A percentile compares a stretch with the other conserved stretches of the same genome.
Conservation (phyloP, 30 jellyfish, hydroid and myxozoan species). For the Pseudorhiza aurosa region DNA sequence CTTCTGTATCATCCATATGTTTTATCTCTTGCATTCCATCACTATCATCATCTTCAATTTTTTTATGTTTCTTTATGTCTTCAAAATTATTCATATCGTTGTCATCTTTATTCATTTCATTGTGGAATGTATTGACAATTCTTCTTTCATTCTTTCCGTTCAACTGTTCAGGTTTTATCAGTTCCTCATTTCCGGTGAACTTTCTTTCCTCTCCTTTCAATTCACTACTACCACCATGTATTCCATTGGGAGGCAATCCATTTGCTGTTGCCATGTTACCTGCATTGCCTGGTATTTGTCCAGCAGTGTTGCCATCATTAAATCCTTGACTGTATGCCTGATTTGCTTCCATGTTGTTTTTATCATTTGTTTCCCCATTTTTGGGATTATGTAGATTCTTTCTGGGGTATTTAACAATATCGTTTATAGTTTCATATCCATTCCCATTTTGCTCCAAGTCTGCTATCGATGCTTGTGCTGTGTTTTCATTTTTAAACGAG, state of each 20-base stretch:
- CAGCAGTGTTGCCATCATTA: conserved; percentile 29
- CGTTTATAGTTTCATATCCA: conserved; percentile 64
- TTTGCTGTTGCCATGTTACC: conserved; percentile 1
- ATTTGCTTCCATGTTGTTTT: conserved; percentile 15
- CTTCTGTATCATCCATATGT: neutral
- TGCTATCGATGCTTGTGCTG: conserved; percentile 54
- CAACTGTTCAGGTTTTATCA: neutral
- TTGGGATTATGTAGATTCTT: conserved; percentile 25
- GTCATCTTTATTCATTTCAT: neutral
- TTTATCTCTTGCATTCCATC: neutral
- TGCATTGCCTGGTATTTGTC: neutral
- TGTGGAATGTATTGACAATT: conserved; percentile 21
- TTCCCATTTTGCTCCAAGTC: conserved; percentile 41
- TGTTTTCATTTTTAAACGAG: conserved; percentile 16
- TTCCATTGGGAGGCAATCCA: neutral
- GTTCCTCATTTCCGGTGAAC: conserved; percentile 14
- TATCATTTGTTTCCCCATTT: neutral
- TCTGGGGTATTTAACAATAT: conserved; percentile 70
- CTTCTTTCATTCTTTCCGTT: conserved; percentile 1
- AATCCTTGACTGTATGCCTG: conserved; percentile 20
- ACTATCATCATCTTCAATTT: conserved; percentile 44
- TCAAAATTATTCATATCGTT: neutral
- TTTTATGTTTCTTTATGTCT: neutral
- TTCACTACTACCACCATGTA: neutral
- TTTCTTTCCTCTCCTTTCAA: neutral